These are phyloP conservation scores for Ibycter americanus DNA, from an alignment of 2,797 vertebrate species.

Conservation along the genomic window DNA sequence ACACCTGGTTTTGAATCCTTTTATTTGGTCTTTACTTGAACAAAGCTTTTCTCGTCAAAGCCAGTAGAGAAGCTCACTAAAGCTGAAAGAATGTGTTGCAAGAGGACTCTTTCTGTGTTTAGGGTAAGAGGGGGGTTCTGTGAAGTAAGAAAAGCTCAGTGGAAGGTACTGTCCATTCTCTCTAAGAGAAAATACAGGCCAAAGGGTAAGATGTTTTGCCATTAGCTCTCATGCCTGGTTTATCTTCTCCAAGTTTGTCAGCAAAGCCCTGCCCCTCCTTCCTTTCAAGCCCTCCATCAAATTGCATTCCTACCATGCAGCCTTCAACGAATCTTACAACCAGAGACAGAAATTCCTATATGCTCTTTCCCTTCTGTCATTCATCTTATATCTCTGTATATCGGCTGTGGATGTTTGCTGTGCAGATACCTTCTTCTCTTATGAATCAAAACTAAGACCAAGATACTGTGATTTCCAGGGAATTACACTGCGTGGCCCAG, in stretches of 20 bases:
- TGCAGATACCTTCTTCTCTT: background rate
- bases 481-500: background rate
- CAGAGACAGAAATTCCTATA: background rate
- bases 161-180: background rate
- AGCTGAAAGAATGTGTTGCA: background rate
- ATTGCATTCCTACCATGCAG: background rate
- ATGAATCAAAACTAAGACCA: background rate
- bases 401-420: background rate
- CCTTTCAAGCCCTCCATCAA: background rate
- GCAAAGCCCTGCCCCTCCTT: background rate
- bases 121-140: background rate
- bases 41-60: background rate
- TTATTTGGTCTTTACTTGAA: background rate
- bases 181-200: background rate
- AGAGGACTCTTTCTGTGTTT: background rate
- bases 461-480: background rate
- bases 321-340: background rate
- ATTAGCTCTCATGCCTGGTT: background rate
- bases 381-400: background rate
- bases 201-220: background rate
- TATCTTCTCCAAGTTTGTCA: background rate
- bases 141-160: background rate
- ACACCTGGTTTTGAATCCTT: background rate
- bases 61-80: background rate
- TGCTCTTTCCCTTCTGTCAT: background rate